Evolutionary conservation across 2,113 vertebrate genomes (phyloP).

Genomic region (Vombatus ursinus): DNA sequence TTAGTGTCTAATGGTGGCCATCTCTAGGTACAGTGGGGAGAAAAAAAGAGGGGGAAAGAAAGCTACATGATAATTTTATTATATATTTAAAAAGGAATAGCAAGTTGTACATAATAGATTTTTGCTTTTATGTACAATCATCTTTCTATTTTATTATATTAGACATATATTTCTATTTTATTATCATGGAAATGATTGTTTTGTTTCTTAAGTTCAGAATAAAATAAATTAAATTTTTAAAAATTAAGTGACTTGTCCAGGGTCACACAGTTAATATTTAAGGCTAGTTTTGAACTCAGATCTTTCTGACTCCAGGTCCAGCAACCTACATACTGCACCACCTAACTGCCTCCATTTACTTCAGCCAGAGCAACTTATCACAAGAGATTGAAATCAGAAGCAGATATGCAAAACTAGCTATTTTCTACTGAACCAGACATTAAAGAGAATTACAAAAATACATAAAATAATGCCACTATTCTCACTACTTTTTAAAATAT

Average conservation of each 20-base stretch:
- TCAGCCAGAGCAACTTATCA: background rate
- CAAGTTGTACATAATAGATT: no score
- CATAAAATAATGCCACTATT: background rate
- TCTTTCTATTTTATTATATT: no score
- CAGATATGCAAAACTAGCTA: background rate
- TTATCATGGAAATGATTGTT: no score
- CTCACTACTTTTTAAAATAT: background rate
- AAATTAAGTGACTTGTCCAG: background rate
- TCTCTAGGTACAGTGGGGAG: no score
- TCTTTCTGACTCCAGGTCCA: background rate
- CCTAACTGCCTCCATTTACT: background rate
- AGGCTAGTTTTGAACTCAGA: background rate
- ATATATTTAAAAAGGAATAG: no score
- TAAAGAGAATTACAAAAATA: background rate
- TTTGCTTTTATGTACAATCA: no score
- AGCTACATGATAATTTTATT: no score
- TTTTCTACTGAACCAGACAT: background rate
- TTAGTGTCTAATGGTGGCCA: no score
- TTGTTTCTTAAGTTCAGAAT: no score
- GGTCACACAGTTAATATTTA: background rate
- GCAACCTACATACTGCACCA: background rate
- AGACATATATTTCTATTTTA: no score
- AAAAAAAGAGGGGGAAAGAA: no score
- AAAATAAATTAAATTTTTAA: no score
- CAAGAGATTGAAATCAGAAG: background rate